These are phyloP conservation scores for Lithophane socia DNA, from an alignment of 2,888 invertebrate genomes.

Conservation along the genomic window DNA sequence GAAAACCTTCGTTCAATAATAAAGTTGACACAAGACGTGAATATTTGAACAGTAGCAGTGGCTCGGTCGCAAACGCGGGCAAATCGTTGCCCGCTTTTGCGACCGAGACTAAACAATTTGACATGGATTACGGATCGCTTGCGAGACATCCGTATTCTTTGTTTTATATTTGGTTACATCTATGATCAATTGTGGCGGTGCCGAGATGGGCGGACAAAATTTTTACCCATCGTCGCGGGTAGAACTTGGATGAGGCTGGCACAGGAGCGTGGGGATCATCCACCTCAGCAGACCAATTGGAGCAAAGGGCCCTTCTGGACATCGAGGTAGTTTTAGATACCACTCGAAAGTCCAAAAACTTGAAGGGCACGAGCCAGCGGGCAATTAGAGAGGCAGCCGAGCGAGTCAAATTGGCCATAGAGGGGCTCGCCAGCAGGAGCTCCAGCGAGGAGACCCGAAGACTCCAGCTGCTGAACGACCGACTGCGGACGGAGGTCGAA, in stretches of 20 bases:
- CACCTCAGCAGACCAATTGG: too few relatives aligned
- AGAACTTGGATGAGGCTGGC: background rate
- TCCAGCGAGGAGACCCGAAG: too few relatives aligned
- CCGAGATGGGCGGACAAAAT: background rate
- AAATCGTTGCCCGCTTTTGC: constrained; percentile 44
- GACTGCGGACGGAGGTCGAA: too few relatives aligned
- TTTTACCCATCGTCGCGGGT: background rate
- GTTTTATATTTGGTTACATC: constrained; percentile 34
- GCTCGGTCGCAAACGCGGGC: constrained; percentile 27
- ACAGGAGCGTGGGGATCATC: background rate
- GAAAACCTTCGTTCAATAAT: constrained; percentile 50
- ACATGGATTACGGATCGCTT: constrained; percentile 50
- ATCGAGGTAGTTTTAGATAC: too few relatives aligned
- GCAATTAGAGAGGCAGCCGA: too few relatives aligned
- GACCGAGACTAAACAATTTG: constrained; percentile 58
- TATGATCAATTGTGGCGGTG: background rate
- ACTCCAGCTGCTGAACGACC: too few relatives aligned
- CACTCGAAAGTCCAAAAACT: too few relatives aligned
- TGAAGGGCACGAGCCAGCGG: too few relatives aligned
- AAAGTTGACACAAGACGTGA: constrained; percentile 57
- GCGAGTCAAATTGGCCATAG: too few relatives aligned
- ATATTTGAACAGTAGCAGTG: constrained; percentile 23
- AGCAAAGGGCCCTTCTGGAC: too few relatives aligned
- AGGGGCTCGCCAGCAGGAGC: too few relatives aligned
- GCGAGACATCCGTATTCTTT: constrained; percentile 44